Evolutionary conservation across 2,888 invertebrate genomes (phyloP).

Genomic region (Parnassius glacialis): DNA sequence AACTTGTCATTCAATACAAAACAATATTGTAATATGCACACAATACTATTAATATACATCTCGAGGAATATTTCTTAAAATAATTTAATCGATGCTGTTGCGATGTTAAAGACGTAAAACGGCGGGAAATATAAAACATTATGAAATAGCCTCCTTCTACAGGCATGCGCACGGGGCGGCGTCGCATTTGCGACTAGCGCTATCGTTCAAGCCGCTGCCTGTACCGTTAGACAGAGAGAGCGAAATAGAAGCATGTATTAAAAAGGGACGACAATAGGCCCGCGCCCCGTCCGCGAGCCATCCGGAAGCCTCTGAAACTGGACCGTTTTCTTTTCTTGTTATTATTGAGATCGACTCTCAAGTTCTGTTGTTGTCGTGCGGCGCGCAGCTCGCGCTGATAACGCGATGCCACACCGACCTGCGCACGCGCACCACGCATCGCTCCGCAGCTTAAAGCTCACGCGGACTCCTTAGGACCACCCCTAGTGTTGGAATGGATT

Average conservation of each 20-base stretch:
- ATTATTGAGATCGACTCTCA: constrained; percentile 79
- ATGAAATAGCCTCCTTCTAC: constrained; percentile 25
- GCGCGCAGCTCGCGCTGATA: constrained; percentile 77
- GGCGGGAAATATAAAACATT: constrained; percentile 43
- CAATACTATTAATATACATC: no score
- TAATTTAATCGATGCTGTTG: constrained; percentile 12
- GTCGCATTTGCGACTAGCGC: constrained; percentile 72
- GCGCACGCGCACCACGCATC: constrained; percentile 66
- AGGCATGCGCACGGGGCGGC: constrained; percentile 52
- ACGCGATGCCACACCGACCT: constrained; percentile 75
- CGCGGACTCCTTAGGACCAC: constrained; percentile 53
- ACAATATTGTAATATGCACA: no score
- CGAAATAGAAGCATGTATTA: constrained; percentile 50
- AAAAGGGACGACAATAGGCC: constrained; percentile 54
- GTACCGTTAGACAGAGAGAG: constrained; percentile 76
- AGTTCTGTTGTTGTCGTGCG: constrained; percentile 80
- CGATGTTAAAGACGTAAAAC: constrained; percentile 55
- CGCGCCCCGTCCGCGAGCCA: constrained; percentile 73
- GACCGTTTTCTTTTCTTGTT: constrained; percentile 82
- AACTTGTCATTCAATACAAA: no score
- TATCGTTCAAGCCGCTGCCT: constrained; percentile 68
- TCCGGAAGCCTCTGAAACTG: constrained; percentile 82
- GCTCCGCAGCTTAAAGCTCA: constrained; percentile 68
- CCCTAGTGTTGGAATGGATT: constrained; percentile 69
- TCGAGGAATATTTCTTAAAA: not conserved